Conservation (phyloP, 2,888 invertebrate genomes). For the Drosophila nr. medialis region DNA sequence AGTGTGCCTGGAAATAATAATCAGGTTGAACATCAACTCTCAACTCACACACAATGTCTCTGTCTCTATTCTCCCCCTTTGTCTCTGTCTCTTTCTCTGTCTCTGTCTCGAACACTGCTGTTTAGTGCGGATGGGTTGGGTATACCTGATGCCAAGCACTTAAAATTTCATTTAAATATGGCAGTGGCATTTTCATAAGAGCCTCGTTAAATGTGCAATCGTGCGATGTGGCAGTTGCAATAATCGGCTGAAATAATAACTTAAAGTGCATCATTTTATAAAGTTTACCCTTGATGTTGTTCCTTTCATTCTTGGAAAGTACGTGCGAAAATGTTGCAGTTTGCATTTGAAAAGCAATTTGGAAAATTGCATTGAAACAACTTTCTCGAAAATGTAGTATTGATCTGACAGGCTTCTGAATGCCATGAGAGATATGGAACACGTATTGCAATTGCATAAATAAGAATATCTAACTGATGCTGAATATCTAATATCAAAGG, state of each 20-base stretch:
- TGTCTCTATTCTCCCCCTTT: constrained; percentile 1
- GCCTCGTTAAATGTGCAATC: constrained; percentile 73
- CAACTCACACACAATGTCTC: constrained; percentile 1
- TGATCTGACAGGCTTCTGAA: constrained; percentile 8
- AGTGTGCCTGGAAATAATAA: constrained; percentile 81
- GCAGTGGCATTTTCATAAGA: constrained; percentile 42
- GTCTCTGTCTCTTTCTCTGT: constrained; percentile 7
- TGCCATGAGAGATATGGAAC: not conserved
- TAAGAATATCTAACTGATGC: not conserved
- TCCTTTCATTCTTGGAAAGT: constrained; percentile 22
- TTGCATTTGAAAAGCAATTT: constrained; percentile 42
- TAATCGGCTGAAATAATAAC: constrained; percentile 76
- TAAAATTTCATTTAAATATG: constrained; percentile 77
- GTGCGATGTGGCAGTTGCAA: constrained; percentile 70
- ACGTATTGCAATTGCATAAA: constrained; percentile 3
- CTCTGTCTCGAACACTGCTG: constrained; percentile 17
- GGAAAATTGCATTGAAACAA: constrained; percentile 36
- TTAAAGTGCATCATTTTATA: constrained; percentile 73
- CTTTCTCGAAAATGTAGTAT: constrained; percentile 16
- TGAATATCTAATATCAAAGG: not conserved
- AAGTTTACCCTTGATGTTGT: constrained; percentile 47
- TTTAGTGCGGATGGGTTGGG: constrained; percentile 19
- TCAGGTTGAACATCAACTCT: constrained; percentile 49
- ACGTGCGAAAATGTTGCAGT: constrained; percentile 58
- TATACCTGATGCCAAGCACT: constrained; percentile 55